Evolutionary conservation across 2,113 vertebrate genomes (phyloP), one percentile per base, ranked within the genome.

Genomic region (Phyllostomus discolor): DNA sequence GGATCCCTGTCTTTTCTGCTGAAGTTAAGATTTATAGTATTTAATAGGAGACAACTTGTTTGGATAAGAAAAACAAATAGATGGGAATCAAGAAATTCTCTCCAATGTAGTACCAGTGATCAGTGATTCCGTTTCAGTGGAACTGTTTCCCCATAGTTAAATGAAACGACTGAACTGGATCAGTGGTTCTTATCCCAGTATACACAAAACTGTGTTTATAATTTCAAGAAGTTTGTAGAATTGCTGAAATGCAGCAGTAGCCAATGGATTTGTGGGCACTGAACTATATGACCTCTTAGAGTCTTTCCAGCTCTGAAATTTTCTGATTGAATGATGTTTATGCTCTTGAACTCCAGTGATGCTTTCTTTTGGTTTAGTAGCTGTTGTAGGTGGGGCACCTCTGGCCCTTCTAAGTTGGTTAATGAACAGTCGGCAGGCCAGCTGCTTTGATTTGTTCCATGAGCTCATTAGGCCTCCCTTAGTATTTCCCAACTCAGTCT

Each of bases 21-120:
- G 11, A 5, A 90, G 52, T 66, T 94, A 90, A 84, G 43, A 46
- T 69, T 95, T 96, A 91, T 94, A 90, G 62, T 64, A 95, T 16
- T 66, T 95, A 90, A 62, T 57, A 80, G 43, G 35, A 52, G 14
- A 48, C 20, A 85, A 46, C 31, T 70, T 96, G 33, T 12, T 79
- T 33, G 66, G 48, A 88, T 59, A 59, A 26, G 46, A 95, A 78
- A 95, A 86, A 82, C 52, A 90, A 70, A 72, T 59, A 78, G 3
- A 8, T 50, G 75, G 7, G 26, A 54, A 38, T 82, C 4, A 16
- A 64, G 57, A 83, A 28, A 48, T 78, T 57, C 19, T 33, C 33
- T 95, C 46, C 3, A 84, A 10, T 50, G 83, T 70, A 94, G 33
- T 48, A 64, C 35, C 48, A 26, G 12, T 73, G 66, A 82, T 10